A percentile compares a stretch with the other conserved stretches of the same genome.
Conservation (phyloP, 2,888 invertebrate species). For the Leptopilina syphax region DNA sequence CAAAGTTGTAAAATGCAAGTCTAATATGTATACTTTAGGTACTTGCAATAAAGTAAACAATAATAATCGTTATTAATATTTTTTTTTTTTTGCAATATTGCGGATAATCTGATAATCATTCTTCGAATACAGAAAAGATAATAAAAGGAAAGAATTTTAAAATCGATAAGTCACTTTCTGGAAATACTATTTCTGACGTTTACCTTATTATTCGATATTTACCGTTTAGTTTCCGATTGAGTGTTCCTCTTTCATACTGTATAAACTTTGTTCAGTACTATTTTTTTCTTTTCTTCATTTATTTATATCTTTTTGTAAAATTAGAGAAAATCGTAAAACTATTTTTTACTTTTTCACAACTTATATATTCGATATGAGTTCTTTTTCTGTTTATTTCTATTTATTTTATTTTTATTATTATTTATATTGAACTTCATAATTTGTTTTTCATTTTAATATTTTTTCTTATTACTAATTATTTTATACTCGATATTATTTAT, state of each 20-base stretch:
- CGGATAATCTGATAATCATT: constrained; percentile 7
- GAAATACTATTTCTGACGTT: constrained; percentile 19
- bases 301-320: not conserved
- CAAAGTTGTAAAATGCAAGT: too few relatives aligned
- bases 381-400: too few relatives aligned
- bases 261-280: not conserved
- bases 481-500: too few relatives aligned
- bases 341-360: too few relatives aligned
- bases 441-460: too few relatives aligned
- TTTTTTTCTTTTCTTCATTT: not conserved
- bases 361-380: not conserved
- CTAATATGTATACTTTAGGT: not conserved
- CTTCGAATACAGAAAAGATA: not conserved
- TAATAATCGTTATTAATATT: not conserved
- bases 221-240: constrained; percentile 15
- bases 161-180: constrained; percentile 23
- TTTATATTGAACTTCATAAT: too few relatives aligned
- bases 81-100: not conserved
- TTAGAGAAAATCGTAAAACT: too few relatives aligned
- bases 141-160: not conserved
- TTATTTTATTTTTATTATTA: too few relatives aligned
- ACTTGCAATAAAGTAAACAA: not conserved
- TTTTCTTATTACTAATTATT: too few relatives aligned
- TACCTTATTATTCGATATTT: constrained; percentile 14
- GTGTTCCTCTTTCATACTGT: not conserved